Percentiles rank a stretch among this genome's conserved stretches.
Evolutionary conservation across 2,797 vertebrate genomes (phyloP).

Genomic region (Peromyscus aztecus): DNA sequence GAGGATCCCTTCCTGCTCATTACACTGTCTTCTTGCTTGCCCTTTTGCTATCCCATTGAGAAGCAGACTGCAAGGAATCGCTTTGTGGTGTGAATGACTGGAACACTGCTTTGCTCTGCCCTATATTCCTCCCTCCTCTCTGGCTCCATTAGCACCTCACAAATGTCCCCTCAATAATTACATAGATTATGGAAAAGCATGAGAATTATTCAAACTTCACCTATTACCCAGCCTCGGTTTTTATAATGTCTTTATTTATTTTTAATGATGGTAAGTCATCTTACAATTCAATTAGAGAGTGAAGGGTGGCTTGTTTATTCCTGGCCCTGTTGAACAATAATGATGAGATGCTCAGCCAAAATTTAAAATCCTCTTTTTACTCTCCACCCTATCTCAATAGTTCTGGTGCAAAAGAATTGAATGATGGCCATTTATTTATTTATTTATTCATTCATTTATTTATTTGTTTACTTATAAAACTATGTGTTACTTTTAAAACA

Average conservation of each 20-base stretch:
- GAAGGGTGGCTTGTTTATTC: neutral
- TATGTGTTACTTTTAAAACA: neutral
- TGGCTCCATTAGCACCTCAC: neutral
- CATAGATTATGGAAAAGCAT: neutral
- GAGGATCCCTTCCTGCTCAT: neutral
- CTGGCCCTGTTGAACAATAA: neutral
- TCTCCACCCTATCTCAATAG: neutral
- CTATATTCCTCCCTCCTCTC: neutral
- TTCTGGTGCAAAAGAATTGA: neutral
- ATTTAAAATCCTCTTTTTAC: slow-evolving; percentile 37
- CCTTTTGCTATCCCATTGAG: too few species aligned
- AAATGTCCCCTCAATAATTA: neutral
- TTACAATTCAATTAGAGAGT: slow-evolving; percentile 9
- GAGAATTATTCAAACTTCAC: neutral
- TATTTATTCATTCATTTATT: neutral
- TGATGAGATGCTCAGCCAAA: neutral
- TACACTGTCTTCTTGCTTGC: neutral
- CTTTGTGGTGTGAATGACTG: neutral
- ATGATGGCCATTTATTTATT: neutral
- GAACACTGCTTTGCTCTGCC: neutral
- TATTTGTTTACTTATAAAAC: neutral
- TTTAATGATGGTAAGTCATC: neutral
- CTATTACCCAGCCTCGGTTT: neutral
- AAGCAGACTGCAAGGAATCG: neutral
- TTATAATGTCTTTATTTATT: neutral